Base-by-base conservation (phyloP, 1,140 invertebrate species). In the Ceratosolen solmsi region DNA sequence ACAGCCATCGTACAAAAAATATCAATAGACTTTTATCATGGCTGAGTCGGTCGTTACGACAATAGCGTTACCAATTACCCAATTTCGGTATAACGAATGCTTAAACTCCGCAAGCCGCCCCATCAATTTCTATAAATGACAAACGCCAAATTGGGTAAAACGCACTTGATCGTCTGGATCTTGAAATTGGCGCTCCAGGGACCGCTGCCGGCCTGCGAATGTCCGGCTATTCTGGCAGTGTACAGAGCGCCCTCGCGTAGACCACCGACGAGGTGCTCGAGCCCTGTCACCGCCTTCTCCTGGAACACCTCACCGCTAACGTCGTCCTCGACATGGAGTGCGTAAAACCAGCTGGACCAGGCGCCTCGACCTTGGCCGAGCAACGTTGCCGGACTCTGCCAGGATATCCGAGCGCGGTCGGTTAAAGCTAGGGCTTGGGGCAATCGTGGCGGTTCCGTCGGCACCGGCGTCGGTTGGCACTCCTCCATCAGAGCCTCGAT, bases 291-390 rank as follows among this genome's bases (percentile, higher is more conserved):
- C 91, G 49, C 91, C 89, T 84, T 85, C 54, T 91, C 89, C 84
- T 85, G 91, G 30, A 92, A 90, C 11, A 89, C 91, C 58, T 92
- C 87, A 0, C 93, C 92, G 5, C 90, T 91, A 2, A 92, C 87
- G 80, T 93, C 92, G 83, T 95, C 93, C 82, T 93, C 94, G 0
- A 97, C 93, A 83, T 94, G 94, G 27, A 99, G 91, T 87, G 96
- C 94, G 89, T 97, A 99, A 0, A 93, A 94, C 96, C 97, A 98
- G 82, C 95, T 94, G 84, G 95, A 95, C 94, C 96, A 98, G 0
- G 97, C 95, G 0, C 95, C 95, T 5, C 7, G 8, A 1, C 97
- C 96, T 90, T 97, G 96, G 46, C 95, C 95, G 15, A 95, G 95
- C 20, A 97, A 88, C 1, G 95, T 88, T 86, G 95, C 93, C 0